A percentile compares a stretch with the other conserved stretches of the same genome.
Evolutionary conservation across 2,888 invertebrate genomes (phyloP).

Genomic region (Yponomeuta evonymella): DNA sequence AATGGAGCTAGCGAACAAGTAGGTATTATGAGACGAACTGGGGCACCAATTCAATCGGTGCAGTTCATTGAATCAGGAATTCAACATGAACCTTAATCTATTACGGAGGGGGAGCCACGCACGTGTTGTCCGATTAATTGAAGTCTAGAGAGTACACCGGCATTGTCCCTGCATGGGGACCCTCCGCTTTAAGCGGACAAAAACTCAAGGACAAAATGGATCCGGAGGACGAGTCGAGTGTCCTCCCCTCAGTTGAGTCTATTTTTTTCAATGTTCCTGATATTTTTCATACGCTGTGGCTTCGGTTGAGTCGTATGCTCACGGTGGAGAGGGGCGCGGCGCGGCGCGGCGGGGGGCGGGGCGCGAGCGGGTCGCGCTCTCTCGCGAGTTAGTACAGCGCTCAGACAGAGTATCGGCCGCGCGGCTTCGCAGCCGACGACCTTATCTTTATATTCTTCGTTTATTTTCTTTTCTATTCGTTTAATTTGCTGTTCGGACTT

Average conservation of each 20-base stretch:
- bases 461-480: slow-evolving; percentile 76
- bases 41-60: slow-evolving; percentile 25
- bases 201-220: slow-evolving; percentile 24
- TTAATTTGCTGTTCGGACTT: slow-evolving; percentile 66
- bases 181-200: slow-evolving; percentile 15
- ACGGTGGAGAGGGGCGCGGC: slow-evolving; percentile 38
- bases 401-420: slow-evolving; percentile 75
- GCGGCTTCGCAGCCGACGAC: slow-evolving; percentile 68
- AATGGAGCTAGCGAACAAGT: slow-evolving; percentile 4
- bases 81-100: slow-evolving; percentile 38
- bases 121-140: slow-evolving; percentile 69
- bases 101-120: slow-evolving; percentile 52
- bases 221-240: slow-evolving; percentile 32
- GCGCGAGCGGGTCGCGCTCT: slow-evolving; percentile 55
- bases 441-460: slow-evolving; percentile 68
- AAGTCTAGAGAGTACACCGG: slow-evolving; percentile 41
- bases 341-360: slow-evolving; percentile 38
- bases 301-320: slow-evolving; percentile 32
- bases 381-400: slow-evolving; percentile 73
- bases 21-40: slow-evolving; percentile 15
- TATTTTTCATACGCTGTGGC: slow-evolving; percentile 49
- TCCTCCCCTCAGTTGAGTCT: slow-evolving; percentile 40
- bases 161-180: slow-evolving; percentile 27
- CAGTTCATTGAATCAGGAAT: slow-evolving; percentile 51
- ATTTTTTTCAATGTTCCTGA: slow-evolving; percentile 49